phyloP scores from a whole-genome alignment of 1,140 invertebrate genomes.

The Zaprionus africanus region DNA sequence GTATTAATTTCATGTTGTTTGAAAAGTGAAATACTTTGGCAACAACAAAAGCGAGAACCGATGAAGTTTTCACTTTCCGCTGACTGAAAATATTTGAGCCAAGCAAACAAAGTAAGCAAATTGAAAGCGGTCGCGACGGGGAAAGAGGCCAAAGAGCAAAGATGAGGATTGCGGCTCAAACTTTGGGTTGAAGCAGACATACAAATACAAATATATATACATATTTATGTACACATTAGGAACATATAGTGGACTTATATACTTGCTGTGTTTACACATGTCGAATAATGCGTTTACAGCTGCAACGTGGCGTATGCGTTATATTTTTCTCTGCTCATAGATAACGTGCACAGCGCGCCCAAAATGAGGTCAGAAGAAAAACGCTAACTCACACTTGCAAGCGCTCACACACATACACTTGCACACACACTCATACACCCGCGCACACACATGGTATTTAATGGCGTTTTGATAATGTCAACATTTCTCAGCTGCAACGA shows the following conservation, averaged over 20 bases:
- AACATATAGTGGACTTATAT: background rate
- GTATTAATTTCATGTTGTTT: constrained; percentile 36
- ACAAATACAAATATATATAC: background rate
- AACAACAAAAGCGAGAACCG: background rate
- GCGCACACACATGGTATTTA: constrained; percentile 26
- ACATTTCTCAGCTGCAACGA: constrained; percentile 43
- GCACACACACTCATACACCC: background rate
- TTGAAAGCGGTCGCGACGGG: background rate
- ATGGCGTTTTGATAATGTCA: constrained; percentile 53
- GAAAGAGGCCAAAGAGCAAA: background rate
- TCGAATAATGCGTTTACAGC: constrained; percentile 28
- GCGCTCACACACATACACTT: background rate
- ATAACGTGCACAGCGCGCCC: constrained; percentile 5
- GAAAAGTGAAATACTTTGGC: constrained; percentile 25
- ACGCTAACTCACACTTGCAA: constrained; percentile 21
- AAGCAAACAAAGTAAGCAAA: constrained; percentile 34
- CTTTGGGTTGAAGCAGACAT: background rate
- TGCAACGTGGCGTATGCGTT: constrained; percentile 38
- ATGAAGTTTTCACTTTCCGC: constrained; percentile 30
- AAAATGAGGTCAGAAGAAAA: constrained; percentile 40
- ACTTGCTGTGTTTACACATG: constrained; percentile 15
- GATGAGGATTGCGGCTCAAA: background rate
- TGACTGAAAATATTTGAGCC: constrained; percentile 32
- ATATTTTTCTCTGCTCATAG: constrained; percentile 17
- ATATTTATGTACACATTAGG: background rate